Percentiles rank a stretch among this genome's conserved stretches.
Evolutionary conservation across 2,113 vertebrate species (phyloP).

Genomic region (Marmota monax): DNA sequence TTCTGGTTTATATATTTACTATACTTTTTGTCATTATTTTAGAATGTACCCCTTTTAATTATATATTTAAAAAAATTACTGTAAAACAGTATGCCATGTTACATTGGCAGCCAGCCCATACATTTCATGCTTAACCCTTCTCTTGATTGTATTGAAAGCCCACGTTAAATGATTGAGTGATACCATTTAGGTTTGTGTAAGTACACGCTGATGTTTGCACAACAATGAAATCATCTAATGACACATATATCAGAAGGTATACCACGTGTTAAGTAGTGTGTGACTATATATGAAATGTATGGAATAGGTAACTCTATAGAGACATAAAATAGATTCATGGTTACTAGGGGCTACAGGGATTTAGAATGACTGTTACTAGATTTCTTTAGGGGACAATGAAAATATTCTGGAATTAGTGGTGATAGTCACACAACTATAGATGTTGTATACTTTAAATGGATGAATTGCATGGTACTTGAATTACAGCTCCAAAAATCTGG

Average conservation of each 20-base stretch:
- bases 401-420: conserved; percentile 4
- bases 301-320: neutral
- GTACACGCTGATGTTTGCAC: neutral
- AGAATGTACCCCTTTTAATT: neutral
- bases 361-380: neutral
- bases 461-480: neutral
- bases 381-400: conserved; percentile 32
- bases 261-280: neutral
- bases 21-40: neutral
- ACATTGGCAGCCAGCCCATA: too few relatives aligned
- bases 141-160: neutral
- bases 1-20: neutral
- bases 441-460: neutral
- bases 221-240: neutral
- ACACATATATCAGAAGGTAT: neutral
- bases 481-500: neutral
- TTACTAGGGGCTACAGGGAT: neutral
- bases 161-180: neutral
- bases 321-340: neutral
- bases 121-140: neutral
- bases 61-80: neutral
- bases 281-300: neutral
- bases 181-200: neutral
- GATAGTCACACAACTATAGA: neutral
- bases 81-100: neutral